Evolutionary conservation across 2,797 vertebrate genomes (phyloP).

Genomic region (Gadopsis marmoratus): DNA sequence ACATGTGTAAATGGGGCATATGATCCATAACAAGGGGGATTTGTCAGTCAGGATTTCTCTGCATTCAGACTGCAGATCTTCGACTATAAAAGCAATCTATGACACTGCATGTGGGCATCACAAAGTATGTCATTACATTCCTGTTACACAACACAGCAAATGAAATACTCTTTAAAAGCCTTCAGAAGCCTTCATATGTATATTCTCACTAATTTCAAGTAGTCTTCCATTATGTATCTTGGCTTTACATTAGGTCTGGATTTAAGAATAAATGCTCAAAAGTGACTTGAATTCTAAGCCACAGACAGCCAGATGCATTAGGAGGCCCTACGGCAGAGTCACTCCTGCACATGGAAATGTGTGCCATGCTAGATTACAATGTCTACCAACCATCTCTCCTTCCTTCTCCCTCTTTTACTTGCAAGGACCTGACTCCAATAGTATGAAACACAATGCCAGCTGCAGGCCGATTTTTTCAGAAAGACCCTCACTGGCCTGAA

Average conservation of each 20-base stretch:
- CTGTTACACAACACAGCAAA: not conserved
- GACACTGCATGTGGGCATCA: not conserved
- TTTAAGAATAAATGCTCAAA: conserved; percentile 42
- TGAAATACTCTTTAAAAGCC: conserved; percentile 17
- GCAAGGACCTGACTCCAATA: conserved; percentile 38
- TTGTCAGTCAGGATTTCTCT: conserved; percentile 6
- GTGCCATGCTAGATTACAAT: conserved; percentile 61
- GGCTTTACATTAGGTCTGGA: conserved; percentile 34
- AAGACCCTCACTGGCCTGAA: conserved; percentile 47
- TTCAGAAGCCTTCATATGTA: conserved; percentile 23
- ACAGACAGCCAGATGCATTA: conserved; percentile 36
- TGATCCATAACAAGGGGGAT: not conserved
- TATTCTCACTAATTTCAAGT: conserved; percentile 25
- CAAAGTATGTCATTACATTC: conserved; percentile 13
- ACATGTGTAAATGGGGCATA: not conserved
- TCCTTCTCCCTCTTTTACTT: conserved; percentile 8
- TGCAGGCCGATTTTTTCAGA: conserved; percentile 47
- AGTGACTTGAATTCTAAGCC: conserved; percentile 38
- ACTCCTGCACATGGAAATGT: conserved; percentile 49
- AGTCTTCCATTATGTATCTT: conserved; percentile 28
- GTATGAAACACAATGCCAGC: conserved; percentile 41
- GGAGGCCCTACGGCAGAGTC: conserved; percentile 9
- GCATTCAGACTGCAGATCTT: not conserved
- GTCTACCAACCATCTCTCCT: conserved; percentile 41
- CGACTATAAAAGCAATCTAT: not conserved